Base-by-base conservation (phyloP, 2,113 vertebrate species). In the Brachirus orientalis region DNA sequence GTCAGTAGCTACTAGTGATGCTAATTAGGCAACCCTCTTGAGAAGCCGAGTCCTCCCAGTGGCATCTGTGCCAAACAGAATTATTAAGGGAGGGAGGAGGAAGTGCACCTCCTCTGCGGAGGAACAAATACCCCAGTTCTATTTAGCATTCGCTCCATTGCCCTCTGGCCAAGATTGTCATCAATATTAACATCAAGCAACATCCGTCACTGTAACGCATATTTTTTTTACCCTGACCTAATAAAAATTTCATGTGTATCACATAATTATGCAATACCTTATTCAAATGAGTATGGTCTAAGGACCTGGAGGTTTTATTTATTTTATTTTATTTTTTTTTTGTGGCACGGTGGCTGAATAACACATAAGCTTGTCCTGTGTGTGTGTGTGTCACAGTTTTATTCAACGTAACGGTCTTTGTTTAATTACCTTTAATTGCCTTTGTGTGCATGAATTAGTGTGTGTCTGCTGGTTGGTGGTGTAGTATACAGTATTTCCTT, bases 51-150 rank as follows among this genome's bases (percentile, higher is more conserved):
- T 53, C 79, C 75, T 83, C 84, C 84, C 85, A 51, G 52, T 68
- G 85, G 87, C 80, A 86, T 62, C 74, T 62, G 63, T 82, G 85
- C 86, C 87, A 88, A 90, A 90, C 76, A 87, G 90, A 87, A 90
- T 88, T 87, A 86, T 86, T 85, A 89, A 89, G 88, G 75, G 61
- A 65, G 40, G 36, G 75, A 59, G 64, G 79, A 74, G 57, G 75
- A 75, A 66, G 13, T 22, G 46, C 79, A 54, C 69, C 75, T 79
- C 79, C 69, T 80, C 84, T 83, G 84, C 80, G 77, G 69, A 67
- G 63, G 37, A 83, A 73, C 69, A 72, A 82, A 80, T 72, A 86
- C 58, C 45, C 69, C 37, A 70, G 60, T 82, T 80, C 22, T 28
- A 40, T 75, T 88, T 79, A 75, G 82, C 58, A 82, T 83, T 83